A percentile compares a stretch with the other conserved stretches of the same genome.
Evolutionary conservation across 2,888 invertebrate genomes (phyloP).

Genomic region (Drosophila affinis): DNA sequence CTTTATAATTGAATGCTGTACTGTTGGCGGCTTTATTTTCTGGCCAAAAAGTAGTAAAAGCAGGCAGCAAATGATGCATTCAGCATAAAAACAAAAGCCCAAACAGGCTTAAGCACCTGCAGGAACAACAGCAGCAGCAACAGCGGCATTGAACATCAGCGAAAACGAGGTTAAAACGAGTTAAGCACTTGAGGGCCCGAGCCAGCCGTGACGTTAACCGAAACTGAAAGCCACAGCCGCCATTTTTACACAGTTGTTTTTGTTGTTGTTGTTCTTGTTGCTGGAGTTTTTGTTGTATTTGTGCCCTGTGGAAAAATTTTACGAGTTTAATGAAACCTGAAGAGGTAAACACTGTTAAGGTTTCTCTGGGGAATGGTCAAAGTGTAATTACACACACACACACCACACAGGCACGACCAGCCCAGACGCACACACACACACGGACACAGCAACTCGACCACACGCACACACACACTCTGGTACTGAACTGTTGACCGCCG

Average conservation of each 20-base stretch:
- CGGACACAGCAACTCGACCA: constrained; percentile 1
- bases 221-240: constrained; percentile 35
- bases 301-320: constrained; percentile 32
- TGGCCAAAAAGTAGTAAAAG: constrained; percentile 32
- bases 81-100: constrained; percentile 41
- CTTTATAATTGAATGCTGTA: constrained; percentile 34
- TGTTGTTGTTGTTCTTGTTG: too few relatives aligned
- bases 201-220: constrained; percentile 35
- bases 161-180: constrained; percentile 55
- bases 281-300: constrained; percentile 17
- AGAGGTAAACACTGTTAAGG: constrained; percentile 52
- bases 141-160: constrained; percentile 30
- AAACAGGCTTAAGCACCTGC: constrained; percentile 49
- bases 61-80: constrained; percentile 41
- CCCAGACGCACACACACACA: constrained; percentile 7
- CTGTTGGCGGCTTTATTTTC: constrained; percentile 25
- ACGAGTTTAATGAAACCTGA: constrained; percentile 57
- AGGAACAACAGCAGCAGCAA: constrained; percentile 39
- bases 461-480: not conserved
- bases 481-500: constrained; percentile 41
- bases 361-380: constrained; percentile 32
- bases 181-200: constrained; percentile 47
- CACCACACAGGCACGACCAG: constrained; percentile 18
- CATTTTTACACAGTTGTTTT: constrained; percentile 5
- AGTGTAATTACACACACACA: constrained; percentile 42